Evolutionary conservation across 30 jellyfish, hydroid and myxozoan species (phyloP), one percentile per base, ranked within the genome.

Genomic region (Mastigias papua): DNA sequence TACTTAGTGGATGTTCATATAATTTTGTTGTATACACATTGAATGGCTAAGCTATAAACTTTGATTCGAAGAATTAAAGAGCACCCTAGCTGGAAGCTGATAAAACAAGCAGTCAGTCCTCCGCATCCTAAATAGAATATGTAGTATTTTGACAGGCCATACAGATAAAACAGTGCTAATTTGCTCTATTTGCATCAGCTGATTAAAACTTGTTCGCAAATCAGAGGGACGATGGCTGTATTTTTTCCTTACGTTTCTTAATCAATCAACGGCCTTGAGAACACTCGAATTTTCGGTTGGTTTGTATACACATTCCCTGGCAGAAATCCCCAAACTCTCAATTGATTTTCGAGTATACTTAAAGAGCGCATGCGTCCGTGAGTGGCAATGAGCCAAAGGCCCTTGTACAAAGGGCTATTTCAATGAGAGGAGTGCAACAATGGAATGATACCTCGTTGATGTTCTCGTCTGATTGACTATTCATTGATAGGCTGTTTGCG

Each of bases 291-390:
- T 29, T 34, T n/a, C 69, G 31, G 83, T 68, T 20, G 22, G 7
- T 1, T 20, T 20, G 15, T 25, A 27, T 2, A 63, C 74, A 2
- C 42, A 20, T 7, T 5, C 4, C 74, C 74, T 17, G 35, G 42
- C 42, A 22, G 42, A 23, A 63, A 27, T 2, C 74, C 37, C n/a
- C 75, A 23, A 32, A 77, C 15, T 2, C 16, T 25, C 57, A 77
- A 77, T 77, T 57, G 88, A 77, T 77, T 30, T 51, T 77, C 25
- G 42, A 77, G 67, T 20, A 58, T 77, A 77, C 78, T 77, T 77
- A 32, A 67, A 4, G 32, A 42, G 17, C 73, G 63, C 88, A 77
- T 77, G 88, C 21, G 63, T 34, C 33, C 76, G 23, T 51, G 78
- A 67, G 76, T 63, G 74, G 34, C 34, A 26, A 51, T 77, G 27